Percentiles rank a stretch among this genome's conserved stretches.
Conservation (phyloP, 2,113 vertebrate genomes). For the Otis tarda region DNA sequence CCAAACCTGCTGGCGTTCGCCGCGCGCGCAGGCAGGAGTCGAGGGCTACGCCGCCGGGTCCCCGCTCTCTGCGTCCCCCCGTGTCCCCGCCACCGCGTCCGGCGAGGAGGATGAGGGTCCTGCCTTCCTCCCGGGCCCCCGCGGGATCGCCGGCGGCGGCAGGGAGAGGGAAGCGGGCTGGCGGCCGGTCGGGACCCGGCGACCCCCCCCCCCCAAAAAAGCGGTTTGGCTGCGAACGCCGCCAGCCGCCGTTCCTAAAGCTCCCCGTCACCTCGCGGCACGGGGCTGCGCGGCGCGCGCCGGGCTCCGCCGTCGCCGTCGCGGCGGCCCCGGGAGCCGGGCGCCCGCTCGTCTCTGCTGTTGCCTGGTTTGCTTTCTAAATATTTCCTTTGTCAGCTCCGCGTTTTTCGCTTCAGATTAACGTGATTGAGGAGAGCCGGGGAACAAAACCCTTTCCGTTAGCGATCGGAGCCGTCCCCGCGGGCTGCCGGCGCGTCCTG, state of each 20-base stretch:
- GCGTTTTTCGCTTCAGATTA: conserved; percentile 67
- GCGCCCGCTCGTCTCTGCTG: background rate
- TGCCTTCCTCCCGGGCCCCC: no score
- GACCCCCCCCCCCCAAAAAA: background rate
- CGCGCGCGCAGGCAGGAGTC: background rate
- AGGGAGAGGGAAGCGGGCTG: no score
- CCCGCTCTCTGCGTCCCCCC: background rate
- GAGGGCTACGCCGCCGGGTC: background rate
- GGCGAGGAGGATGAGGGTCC: no score
- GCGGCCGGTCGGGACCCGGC: background rate
- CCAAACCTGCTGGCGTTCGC: no score
- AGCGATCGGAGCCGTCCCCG: conserved; percentile 54
- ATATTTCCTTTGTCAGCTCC: conserved; percentile 58
- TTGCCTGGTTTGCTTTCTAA: background rate
- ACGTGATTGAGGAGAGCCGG: conserved; percentile 57
- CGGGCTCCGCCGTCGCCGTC: no score
- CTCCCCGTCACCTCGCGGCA: background rate
- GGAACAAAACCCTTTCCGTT: conserved; percentile 46
- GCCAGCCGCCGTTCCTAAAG: background rate
- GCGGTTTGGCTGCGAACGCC: background rate
- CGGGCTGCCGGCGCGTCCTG: conserved; percentile 19
- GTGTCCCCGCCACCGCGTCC: fast-evolving
- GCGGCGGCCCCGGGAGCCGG: background rate
- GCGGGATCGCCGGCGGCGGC: no score
- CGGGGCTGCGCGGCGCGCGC: no score